Percentiles rank a stretch among this genome's conserved stretches.
These are phyloP conservation scores for Phalacrocorax carbo DNA, from an alignment of 2,113 vertebrate species.

Conservation along the genomic window DNA sequence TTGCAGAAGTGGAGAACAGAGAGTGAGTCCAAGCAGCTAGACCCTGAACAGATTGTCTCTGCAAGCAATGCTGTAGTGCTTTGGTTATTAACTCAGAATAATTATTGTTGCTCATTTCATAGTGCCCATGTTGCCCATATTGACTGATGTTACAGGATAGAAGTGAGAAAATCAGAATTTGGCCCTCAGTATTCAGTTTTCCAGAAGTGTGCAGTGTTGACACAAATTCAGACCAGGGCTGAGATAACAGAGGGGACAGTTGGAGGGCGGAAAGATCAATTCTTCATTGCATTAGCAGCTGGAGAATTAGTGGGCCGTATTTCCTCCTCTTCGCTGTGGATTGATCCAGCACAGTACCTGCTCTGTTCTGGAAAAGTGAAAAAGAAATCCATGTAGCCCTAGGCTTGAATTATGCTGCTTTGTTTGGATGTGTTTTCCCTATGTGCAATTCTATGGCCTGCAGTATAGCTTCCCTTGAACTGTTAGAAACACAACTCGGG, in stretches of 20 bases:
- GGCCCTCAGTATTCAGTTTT: not conserved
- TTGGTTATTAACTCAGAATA: not conserved
- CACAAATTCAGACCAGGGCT: not conserved
- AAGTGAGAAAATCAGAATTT: not conserved
- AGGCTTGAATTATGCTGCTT: accelerated
- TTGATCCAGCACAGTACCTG: accelerated
- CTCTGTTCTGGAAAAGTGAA: not conserved
- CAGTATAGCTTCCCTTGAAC: not conserved
- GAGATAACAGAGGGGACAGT: not conserved
- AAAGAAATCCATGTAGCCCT: not conserved
- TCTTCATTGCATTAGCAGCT: not conserved
- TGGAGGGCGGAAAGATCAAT: not conserved
- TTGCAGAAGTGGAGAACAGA: not conserved
- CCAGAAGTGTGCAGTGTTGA: not conserved
- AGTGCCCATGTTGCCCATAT: not conserved
- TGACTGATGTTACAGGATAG: not conserved
- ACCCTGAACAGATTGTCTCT: not conserved
- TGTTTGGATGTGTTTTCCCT: not conserved
- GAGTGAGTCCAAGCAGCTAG: not conserved
- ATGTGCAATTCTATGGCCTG: not conserved
- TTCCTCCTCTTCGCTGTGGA: not conserved
- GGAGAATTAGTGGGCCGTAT: not conserved
- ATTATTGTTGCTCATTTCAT: not conserved
- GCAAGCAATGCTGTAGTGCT: not conserved
- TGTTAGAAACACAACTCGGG: not conserved